These are phyloP conservation scores for Drosophila baimaii DNA, from an alignment of 1,140 invertebrate species.

Conservation along the genomic window DNA sequence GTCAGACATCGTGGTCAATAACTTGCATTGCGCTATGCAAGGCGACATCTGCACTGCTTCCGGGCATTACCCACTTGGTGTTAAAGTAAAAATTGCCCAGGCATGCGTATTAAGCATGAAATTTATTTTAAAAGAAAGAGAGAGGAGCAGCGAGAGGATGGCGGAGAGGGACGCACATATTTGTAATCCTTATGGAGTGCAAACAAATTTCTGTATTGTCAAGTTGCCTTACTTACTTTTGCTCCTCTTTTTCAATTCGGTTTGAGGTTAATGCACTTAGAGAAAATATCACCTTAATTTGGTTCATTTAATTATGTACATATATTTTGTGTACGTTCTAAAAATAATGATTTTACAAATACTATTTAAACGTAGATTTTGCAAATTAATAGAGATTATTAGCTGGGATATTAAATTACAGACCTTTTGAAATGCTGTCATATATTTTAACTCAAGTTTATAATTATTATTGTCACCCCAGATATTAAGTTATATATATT, in stretches of 20 bases:
- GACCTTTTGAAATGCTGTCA: no score
- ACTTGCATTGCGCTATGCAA: constrained; percentile 53
- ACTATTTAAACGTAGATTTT: neutral
- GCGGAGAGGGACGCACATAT: constrained; percentile 53
- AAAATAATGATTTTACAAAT: neutral
- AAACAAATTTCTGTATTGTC: constrained; percentile 82
- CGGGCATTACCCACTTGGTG: constrained; percentile 77
- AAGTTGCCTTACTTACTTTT: constrained; percentile 49
- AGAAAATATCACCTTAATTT: neutral
- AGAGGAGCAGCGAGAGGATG: constrained; percentile 13
- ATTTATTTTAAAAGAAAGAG: constrained; percentile 63
- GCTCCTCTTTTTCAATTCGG: constrained; percentile 38
- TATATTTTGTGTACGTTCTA: no score
- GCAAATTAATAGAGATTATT: no score
- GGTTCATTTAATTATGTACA: neutral
- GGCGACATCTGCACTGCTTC: constrained; percentile 77
- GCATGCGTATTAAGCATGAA: constrained; percentile 82
- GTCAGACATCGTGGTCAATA: constrained; percentile 43
- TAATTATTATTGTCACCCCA: neutral
- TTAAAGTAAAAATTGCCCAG: constrained; percentile 79
- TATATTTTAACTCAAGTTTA: neutral
- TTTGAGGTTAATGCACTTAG: constrained; percentile 6
- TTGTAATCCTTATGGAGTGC: constrained; percentile 82
- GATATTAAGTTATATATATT: neutral
- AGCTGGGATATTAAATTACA: no score